Evolutionary conservation across 2,113 vertebrate species (phyloP), one percentile per base, ranked within the genome.

Genomic region (Austrofundulus limnaeus): DNA sequence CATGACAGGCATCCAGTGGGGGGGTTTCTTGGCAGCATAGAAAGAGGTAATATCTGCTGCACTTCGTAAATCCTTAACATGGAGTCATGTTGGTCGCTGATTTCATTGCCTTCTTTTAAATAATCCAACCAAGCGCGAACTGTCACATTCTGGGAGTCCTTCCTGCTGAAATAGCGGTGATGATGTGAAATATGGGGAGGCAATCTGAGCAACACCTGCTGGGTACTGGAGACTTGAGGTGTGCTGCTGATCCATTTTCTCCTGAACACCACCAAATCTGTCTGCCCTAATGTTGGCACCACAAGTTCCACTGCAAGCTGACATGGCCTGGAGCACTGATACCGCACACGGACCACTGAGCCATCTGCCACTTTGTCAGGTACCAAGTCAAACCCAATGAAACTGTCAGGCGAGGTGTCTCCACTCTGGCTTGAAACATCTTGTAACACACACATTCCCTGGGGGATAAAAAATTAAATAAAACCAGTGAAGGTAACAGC

Each of bases 301-400:
- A 94, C 82, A 0, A 94, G 92, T 81, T 97, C 95, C 68, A 98
- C 53, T 24, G 66, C 85, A 23, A 98, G 48, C 14, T 87, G 76
- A 75, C 96, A 98, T 37, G 94, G 93, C 78, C 86, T 79, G 23
- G 94, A 92, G 88, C 96, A 98, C 19, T 84, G 87, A 80, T 95
- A 96, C 14, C 82, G 87, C 48, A 98, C 89, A 0, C 69, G 91
- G 81, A 95, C 89, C 34, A 86, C 88, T 3, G 93, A 93, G 56
- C 89, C 85, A 4, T 93, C 91, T 41, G 75, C 79, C 47, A 95
- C 90, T 41, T 73, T 88, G 56, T 92, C 94, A 81, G 95, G 93
- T 16, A 83, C 87, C 39, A 91, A 76, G 12, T 89, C 88, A 66
- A 98, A 93, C 57, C 77, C 83, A 66, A 98, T 92, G 55, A 94